Base-by-base conservation (phyloP, 2,797 vertebrate genomes). In the Morus bassanus region DNA sequence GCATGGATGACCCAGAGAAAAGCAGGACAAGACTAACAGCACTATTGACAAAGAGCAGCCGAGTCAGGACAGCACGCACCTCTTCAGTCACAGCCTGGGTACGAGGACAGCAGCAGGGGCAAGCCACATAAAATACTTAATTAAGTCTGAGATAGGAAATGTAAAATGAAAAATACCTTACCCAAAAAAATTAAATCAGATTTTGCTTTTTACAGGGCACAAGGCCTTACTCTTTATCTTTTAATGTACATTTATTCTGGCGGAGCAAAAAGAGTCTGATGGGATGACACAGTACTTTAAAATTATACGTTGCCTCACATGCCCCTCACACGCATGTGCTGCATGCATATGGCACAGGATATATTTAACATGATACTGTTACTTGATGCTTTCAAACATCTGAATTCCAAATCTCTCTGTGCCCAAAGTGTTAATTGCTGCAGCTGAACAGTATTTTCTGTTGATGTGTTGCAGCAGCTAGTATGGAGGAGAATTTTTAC, bases 21-120 rank as follows among this genome's bases (percentile, higher is more conserved):
- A 22, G 9, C 2, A 2, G 0, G 9, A 45, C 35, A 4, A 14
- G 54, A n/a, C 9, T 10, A 45, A 31, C 13, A 15, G 24, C 27
- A 1, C 9, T 23, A 4, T 0, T 30, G 51, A 27, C 50, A 46
- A 18, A 5, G 24, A 28, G 35, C 46, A n/a, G 41, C 69, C 9
- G 25, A 39, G 74, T 30, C 83, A 74, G 56, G 88, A 16, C 3
- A 0, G n/a, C 43, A 5, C 0, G 6, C 4, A 22, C 33, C n/a
- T 13, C 67, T 22, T 15, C 43, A 14, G 27, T 15, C 67, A 9
- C 30, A 4, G 7, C 83, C 75, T 0, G 18, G 12, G 85, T 2
- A 6, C 61, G 4, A 25, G 69, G 51, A 11, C 28, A 23, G 85
- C 5, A 61, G 43, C 41, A 9, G 64, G 64, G 77, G 33, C 43